phyloP scores from a whole-genome alignment of 2,888 invertebrate species.

The Flexamia atlantica region DNA sequence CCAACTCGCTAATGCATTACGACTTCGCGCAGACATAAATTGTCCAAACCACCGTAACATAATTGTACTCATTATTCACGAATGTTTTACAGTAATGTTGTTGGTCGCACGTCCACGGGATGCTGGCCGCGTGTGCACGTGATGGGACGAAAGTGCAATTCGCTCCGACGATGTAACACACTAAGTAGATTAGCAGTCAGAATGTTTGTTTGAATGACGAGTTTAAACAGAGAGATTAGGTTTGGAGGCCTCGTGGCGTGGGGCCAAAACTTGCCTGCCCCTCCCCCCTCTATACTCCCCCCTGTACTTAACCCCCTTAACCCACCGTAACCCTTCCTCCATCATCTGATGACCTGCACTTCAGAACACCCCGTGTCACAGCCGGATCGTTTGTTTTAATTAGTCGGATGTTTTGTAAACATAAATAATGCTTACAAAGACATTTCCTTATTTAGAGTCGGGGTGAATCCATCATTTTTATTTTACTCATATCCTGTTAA shows the following conservation, averaged over 20 bases:
- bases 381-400: not conserved
- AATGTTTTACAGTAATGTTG: not conserved
- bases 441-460: too few relatives aligned
- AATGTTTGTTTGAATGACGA: constrained; percentile 28
- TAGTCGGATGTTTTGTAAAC: too few relatives aligned
- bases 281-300: not conserved
- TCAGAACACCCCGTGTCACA: not conserved
- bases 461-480: too few relatives aligned
- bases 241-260: not conserved
- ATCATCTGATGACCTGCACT: not conserved
- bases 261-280: not conserved
- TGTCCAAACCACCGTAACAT: not conserved
- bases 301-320: not conserved
- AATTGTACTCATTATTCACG: not conserved
- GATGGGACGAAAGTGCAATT: not conserved
- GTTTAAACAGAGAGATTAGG: constrained; percentile 41
- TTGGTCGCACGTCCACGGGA: not conserved
- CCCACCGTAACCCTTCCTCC: not conserved
- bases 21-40: not conserved
- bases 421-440: too few relatives aligned
- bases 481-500: too few relatives aligned
- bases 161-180: constrained; percentile 3
- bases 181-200: constrained; percentile 30
- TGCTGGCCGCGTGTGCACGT: not conserved
- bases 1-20: not conserved